Conservation (phyloP, 35 echinoderm and acorn worm species). For the Strongylocentrotus purpuratus region DNA sequence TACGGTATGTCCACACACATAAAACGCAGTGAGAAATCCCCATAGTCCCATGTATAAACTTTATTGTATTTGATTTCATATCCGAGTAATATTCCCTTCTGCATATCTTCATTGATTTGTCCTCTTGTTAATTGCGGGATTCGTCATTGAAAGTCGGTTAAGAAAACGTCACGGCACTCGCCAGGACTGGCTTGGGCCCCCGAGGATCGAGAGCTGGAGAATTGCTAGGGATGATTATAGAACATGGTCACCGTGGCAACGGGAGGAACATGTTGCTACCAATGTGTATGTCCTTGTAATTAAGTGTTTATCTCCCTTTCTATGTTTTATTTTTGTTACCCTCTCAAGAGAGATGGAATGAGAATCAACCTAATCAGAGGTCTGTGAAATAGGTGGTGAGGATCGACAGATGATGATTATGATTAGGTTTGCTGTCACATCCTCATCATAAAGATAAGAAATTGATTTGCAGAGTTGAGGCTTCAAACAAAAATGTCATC, state of each 20-base stretch:
- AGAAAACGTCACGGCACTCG: background rate
- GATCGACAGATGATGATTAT: background rate
- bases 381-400: background rate
- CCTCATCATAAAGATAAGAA: too few species aligned
- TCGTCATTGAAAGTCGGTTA: conserved; percentile 11
- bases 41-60: background rate
- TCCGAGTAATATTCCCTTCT: background rate
- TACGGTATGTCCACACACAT: background rate
- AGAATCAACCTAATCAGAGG: background rate
- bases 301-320: background rate
- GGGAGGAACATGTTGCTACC: background rate
- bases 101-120: conserved; percentile 18
- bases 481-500: too few species aligned
- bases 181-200: background rate
- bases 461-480: too few species aligned
- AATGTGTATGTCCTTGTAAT: background rate
- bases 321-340: background rate
- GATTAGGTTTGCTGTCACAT: too few species aligned
- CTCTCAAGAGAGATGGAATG: background rate
- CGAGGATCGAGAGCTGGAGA: background rate
- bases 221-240: conserved; percentile 7
- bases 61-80: conserved; percentile 14
- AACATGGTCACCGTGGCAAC: background rate
- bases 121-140: background rate
- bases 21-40: background rate